These are phyloP conservation scores for Paratilapia polleni DNA, from an alignment of 2,113 vertebrate species.

Conservation along the genomic window DNA sequence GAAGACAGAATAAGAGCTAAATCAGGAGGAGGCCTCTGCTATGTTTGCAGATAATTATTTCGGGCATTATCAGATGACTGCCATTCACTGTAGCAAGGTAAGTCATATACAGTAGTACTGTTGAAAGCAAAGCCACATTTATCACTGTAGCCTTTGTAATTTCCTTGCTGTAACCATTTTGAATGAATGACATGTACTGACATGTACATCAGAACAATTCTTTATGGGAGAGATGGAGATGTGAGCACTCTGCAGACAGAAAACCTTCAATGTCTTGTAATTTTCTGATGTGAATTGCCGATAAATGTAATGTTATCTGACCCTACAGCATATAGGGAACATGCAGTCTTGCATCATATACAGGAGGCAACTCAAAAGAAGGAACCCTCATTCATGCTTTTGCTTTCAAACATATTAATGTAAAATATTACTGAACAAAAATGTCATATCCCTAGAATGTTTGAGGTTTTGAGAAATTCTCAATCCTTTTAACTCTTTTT, in stretches of 20 bases:
- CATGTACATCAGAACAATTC: no score
- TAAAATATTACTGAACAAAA: no score
- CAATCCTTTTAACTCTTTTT: no score
- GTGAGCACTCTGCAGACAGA: background rate
- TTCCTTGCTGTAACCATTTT: background rate
- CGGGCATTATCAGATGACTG: background rate
- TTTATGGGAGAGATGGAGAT: background rate
- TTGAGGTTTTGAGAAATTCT: no score
- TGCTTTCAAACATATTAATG: no score
- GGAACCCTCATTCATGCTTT: no score
- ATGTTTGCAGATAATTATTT: background rate
- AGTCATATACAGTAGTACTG: background rate
- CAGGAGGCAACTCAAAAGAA: no score
- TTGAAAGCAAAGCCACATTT: background rate
- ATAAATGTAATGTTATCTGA: no score
- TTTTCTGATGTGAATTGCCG: no score
- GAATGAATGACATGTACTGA: accelerated
- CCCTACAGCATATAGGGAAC: no score
- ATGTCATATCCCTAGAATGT: no score
- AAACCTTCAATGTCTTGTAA: background rate
- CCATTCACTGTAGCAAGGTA: accelerated
- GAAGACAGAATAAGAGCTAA: background rate
- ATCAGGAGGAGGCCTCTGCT: background rate
- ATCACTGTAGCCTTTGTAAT: background rate
- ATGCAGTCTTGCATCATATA: no score